Base-by-base conservation (phyloP, 2,888 invertebrate species). In the Sturmia bella region DNA sequence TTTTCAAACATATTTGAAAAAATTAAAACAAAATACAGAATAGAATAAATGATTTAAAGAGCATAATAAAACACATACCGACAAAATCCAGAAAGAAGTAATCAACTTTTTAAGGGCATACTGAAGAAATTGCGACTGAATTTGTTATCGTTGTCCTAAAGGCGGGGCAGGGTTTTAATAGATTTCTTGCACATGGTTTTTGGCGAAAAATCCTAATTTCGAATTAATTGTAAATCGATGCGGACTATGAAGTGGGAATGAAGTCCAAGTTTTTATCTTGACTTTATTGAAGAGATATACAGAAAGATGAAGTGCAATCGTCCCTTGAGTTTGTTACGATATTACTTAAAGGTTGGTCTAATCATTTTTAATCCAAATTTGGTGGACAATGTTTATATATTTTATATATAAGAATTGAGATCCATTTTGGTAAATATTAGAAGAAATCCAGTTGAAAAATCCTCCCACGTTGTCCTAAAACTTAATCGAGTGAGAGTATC, bases 391-490 rank as follows among this genome's bases (percentile, higher is more conserved):
- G 19, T 61, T 59, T 61, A 59, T 43, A 76, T 69, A 39, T 69
- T 68, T 52, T 37, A 43, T 27, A 61, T 52, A 61, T 41, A 54
- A 54, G 41, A 69, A 72, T 52, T 59, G 52, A 78, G 59, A 64
- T 80, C 80, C 80, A 72, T 66, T 52, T 27, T 54, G 17, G 61
- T 52, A 54, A 59, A 75, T 69, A 75, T 59, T 57, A 69, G 64
- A 64, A 80, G 41, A 80, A 56, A 69, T 80, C 64, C 75, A 75
- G 78, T 41, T 79, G 70, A 76, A 81, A 57, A 69, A 73, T 81
- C 81, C 84, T 84, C 84, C 84, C 84, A 69, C 84, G 84, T 17
- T 79, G 84, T 84, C 84, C 84, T 76, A 83, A 80, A 61, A 72
- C 64, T 68, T 61, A 80, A 50, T 32, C 15, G 19, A 64, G 43